These are phyloP conservation scores for Ictalurus punctatus DNA, from an alignment of 2,113 vertebrate genomes.

Conservation along the genomic window DNA sequence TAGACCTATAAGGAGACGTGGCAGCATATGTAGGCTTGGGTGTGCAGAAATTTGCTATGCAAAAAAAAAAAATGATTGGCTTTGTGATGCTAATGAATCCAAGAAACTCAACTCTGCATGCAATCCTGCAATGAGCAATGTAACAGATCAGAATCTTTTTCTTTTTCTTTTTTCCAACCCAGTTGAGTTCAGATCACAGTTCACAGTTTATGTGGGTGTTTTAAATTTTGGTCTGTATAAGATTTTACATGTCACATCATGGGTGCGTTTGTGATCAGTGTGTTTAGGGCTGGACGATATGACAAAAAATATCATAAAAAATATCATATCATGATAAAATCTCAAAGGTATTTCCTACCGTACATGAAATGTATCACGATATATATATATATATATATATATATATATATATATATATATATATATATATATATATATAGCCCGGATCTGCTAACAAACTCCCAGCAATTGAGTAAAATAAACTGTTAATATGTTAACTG, in stretches of 20 bases:
- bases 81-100: not conserved
- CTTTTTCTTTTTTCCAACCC: too few relatives aligned
- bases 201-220: not conserved
- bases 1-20: not conserved
- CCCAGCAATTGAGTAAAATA: not conserved
- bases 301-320: not conserved
- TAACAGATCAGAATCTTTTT: not conserved
- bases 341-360: not conserved
- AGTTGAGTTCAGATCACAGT: not conserved
- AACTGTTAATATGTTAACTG: not conserved
- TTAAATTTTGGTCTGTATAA: not conserved
- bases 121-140: not conserved
- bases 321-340: not conserved
- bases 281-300: not conserved
- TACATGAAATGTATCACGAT: not conserved
- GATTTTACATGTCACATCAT: not conserved
- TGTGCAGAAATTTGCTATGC: not conserved
- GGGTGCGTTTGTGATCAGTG: not conserved
- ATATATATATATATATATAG: too few relatives aligned
- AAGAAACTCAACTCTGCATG: not conserved
- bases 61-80: not conserved
- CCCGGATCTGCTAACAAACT: not conserved
- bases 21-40: not conserved
- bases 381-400: too few relatives aligned
- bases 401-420: too few relatives aligned